Conservation (phyloP, 2,888 invertebrate genomes). For the Zhengitettix transpicula region DNA sequence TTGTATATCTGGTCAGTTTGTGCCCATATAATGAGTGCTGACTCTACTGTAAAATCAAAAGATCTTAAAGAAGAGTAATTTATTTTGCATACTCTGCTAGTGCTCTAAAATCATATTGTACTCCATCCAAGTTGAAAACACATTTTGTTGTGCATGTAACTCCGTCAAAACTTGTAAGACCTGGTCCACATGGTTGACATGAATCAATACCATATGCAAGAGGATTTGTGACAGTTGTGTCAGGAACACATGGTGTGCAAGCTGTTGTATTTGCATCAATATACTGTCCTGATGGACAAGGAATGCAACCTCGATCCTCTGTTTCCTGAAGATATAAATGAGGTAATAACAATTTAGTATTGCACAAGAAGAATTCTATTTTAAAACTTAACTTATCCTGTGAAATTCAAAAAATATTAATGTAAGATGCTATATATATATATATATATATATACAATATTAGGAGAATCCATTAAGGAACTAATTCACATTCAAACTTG, state of each 20-base stretch:
- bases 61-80: too few species aligned
- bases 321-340: constrained; percentile 2
- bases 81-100: constrained; percentile 5
- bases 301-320: constrained; percentile 26
- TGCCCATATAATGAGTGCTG: too few species aligned
- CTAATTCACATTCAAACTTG: too few species aligned
- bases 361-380: not conserved
- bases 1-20: too few species aligned
- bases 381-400: not conserved
- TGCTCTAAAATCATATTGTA: constrained; percentile 8
- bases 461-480: too few species aligned
- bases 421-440: not conserved
- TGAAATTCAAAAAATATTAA: not conserved
- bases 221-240: constrained; percentile 22
- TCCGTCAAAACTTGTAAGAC: constrained; percentile 25
- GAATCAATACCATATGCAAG: constrained; percentile 23
- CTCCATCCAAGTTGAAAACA: constrained; percentile 19
- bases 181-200: constrained; percentile 31
- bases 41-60: too few species aligned
- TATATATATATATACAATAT: too few species aligned
- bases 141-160: constrained; percentile 29
- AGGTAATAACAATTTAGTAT: not conserved
- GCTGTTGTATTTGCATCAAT: constrained; percentile 22
- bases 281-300: constrained; percentile 34
- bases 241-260: constrained; percentile 29